Conservation (phyloP, 1,140 invertebrate genomes). For the Drosophila santomea region DNA sequence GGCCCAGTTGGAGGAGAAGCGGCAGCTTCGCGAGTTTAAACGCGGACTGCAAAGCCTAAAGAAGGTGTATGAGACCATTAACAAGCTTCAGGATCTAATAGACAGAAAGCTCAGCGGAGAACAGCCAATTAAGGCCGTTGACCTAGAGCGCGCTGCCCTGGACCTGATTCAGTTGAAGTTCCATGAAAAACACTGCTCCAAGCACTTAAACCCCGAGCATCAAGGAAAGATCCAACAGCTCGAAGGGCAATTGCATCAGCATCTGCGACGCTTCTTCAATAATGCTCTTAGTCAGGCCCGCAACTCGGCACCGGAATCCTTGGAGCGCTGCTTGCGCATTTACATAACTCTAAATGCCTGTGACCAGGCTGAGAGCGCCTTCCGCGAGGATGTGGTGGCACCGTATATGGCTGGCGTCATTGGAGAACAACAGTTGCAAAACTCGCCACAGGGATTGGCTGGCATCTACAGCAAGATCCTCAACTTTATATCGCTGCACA, state of each 20-base stretch:
- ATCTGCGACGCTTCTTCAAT: conserved; percentile 88
- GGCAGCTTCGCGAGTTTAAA: conserved; percentile 58
- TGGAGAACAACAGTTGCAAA: conserved; percentile 90
- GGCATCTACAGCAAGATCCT: conserved; percentile 91
- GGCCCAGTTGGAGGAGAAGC: conserved; percentile 68
- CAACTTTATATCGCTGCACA: conserved; percentile 88
- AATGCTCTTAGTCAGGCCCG: conserved; percentile 85
- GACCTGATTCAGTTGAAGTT: conserved; percentile 70
- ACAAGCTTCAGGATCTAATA: conserved; percentile 67
- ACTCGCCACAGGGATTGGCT: conserved; percentile 89
- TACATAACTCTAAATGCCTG: conserved; percentile 89
- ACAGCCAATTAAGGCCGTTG: conserved; percentile 80
- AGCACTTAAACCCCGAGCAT: conserved; percentile 85
- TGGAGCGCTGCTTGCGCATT: conserved; percentile 88
- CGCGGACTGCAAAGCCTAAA: conserved; percentile 70
- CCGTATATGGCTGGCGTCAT: conserved; percentile 91
- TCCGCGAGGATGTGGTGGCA: conserved; percentile 89
- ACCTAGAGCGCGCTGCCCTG: conserved; percentile 75
- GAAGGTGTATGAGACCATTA: conserved; percentile 67
- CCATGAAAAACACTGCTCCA: conserved; percentile 68
- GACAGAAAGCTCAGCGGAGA: conserved; percentile 51
- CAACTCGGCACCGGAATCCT: conserved; percentile 84
- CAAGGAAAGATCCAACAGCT: conserved; percentile 85
- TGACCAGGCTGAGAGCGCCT: conserved; percentile 89
- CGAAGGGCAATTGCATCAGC: conserved; percentile 86